A percentile compares a stretch with the other conserved stretches of the same genome.
Conservation (phyloP, 1,140 invertebrate genomes). For the Reticulitermes speratus region DNA sequence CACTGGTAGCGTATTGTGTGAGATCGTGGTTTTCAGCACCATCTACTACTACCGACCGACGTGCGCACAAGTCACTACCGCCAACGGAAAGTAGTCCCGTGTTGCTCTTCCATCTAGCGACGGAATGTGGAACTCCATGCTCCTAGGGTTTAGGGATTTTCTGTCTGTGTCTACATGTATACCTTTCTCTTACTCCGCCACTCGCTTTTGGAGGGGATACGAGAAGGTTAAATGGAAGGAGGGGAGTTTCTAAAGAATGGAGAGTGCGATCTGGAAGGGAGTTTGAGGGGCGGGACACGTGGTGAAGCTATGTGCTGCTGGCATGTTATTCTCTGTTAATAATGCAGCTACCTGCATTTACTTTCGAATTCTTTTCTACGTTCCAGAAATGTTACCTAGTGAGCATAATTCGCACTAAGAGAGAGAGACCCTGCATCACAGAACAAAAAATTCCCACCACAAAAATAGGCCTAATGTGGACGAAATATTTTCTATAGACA, state of each 20-base stretch:
- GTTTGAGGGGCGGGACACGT: not conserved
- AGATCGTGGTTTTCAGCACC: slow-evolving; percentile 3
- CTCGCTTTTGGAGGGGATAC: not conserved
- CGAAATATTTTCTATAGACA: too few relatives aligned
- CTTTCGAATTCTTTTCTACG: too few relatives aligned
- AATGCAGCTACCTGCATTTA: not conserved
- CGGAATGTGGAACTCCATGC: not conserved
- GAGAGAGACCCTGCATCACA: too few relatives aligned
- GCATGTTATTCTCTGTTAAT: not conserved
- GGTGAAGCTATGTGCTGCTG: not conserved
- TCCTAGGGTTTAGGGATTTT: not conserved
- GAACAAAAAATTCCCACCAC: too few relatives aligned
- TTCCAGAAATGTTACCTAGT: too few relatives aligned
- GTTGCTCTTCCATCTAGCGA: not conserved
- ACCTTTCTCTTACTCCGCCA: not conserved
- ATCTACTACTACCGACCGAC: not conserved
- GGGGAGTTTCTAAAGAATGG: not conserved
- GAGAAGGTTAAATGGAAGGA: not conserved
- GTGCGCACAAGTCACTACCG: not conserved
- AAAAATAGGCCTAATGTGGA: too few relatives aligned
- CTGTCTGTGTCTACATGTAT: not conserved
- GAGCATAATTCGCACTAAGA: too few relatives aligned
- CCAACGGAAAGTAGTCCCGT: not conserved
- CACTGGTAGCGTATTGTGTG: not conserved
- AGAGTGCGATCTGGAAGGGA: not conserved